phyloP scores from a whole-genome alignment of 1,140 invertebrate species.

The Pissodes strobi region DNA sequence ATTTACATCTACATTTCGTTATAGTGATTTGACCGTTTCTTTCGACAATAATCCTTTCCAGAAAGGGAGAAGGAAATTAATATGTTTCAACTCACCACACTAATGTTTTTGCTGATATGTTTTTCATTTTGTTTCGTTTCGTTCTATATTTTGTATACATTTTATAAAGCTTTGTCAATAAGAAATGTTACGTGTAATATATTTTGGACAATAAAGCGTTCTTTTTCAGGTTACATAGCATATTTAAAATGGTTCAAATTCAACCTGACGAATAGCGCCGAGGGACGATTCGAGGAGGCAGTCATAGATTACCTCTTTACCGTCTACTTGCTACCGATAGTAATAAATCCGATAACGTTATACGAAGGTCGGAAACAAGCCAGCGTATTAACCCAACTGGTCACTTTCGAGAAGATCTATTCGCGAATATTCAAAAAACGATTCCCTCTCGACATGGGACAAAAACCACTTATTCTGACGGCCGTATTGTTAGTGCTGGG shows the following conservation, averaged over 20 bases:
- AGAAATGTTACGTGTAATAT: no score
- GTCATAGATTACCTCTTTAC: slow-evolving; percentile 71
- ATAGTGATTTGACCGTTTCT: no score
- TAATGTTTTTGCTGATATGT: no score
- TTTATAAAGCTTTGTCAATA: no score
- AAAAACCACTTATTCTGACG: slow-evolving; percentile 46
- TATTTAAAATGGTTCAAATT: slow-evolving; percentile 66
- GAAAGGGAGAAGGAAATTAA: no score
- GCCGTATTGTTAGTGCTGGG: slow-evolving; percentile 61
- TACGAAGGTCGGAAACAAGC: slow-evolving; percentile 66
- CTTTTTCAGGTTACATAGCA: slow-evolving; percentile 57
- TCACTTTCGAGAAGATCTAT: slow-evolving; percentile 59
- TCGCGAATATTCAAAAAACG: slow-evolving; percentile 43
- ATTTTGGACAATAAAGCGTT: no score
- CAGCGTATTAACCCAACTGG: slow-evolving; percentile 63
- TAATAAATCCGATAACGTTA: slow-evolving; percentile 65
- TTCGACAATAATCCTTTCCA: no score
- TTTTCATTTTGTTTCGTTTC: no score
- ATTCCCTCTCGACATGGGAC: slow-evolving; percentile 43
- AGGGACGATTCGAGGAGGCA: slow-evolving; percentile 69
- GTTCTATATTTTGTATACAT: no score
- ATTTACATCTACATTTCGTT: no score
- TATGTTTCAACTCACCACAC: no score
- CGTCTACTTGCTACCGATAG: slow-evolving; percentile 66
- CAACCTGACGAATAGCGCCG: slow-evolving; percentile 60